Base-by-base conservation (phyloP, 2,113 vertebrate genomes). In the Ophiodon elongatus region DNA sequence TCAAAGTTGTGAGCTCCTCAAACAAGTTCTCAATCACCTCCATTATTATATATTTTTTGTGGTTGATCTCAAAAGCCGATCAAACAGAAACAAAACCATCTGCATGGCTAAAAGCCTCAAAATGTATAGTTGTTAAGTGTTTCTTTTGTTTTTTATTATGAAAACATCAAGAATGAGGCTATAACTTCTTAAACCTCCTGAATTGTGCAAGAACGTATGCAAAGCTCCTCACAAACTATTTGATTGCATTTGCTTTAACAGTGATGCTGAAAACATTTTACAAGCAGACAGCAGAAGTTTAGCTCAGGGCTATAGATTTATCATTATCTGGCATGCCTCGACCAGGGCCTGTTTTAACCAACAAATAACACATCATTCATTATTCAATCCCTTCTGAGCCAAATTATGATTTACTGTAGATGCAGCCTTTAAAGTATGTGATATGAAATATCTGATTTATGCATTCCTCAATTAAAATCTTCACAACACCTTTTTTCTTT, bases 401-500 rank as follows among this genome's bases (percentile, higher is more conserved):
- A 84, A 33, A 76, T 78, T 14, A 15, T 72, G 81, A 89, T 91
- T 86, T 89, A 90, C 70, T 63, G 65, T 57, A 59, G 62, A 77
- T 66, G 27, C 60, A 70, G 69, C 45, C 4, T 76, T 84, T 50
- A 87, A 85, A 85, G 56, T 39, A 78, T 29, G 39, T 59, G 74
- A 66, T 73, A 50, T 76, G 69, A 86, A 73, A 63, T 41, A 45
- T 94, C 57, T 94, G 92, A 94, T 94, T 94, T 93, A 93, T 90
- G 84, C 14, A 31, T 85, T 47, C 75, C 31, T 87, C 85, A 91
- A 89, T 88, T 84, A 83, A 80, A 89, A 73, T 50, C 71, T 74
- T 85, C 79, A 72, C 66, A 72, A 84, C 72, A 80, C 25, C 85
- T 82, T 86, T 90, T 78, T 89, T 83, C 76, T 90, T 86, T 78